These are phyloP conservation scores for Peucedramus taeniatus DNA, from an alignment of 2,113 vertebrate species.

Conservation along the genomic window DNA sequence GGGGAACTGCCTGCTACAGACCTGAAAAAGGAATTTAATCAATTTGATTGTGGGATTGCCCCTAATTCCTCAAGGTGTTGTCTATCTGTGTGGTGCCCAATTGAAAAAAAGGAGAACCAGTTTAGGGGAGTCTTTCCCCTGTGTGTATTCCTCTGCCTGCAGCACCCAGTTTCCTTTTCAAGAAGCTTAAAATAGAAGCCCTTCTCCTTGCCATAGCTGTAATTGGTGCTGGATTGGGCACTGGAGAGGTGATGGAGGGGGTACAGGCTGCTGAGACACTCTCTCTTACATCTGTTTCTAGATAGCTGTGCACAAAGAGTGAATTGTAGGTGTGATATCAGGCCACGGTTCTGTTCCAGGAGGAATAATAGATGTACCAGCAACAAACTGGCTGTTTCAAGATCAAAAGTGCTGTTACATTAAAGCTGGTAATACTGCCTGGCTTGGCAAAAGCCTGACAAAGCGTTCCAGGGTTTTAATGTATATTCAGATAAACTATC, in stretches of 20 bases:
- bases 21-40: background rate
- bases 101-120: background rate
- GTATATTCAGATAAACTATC: background rate
- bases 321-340: background rate
- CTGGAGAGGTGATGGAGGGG: background rate
- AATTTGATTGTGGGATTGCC: background rate
- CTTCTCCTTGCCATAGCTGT: background rate
- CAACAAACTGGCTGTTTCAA: background rate
- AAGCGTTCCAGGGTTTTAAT: background rate
- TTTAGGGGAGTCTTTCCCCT: background rate
- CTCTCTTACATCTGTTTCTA: background rate
- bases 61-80: background rate
- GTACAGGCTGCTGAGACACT: background rate
- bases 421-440: background rate
- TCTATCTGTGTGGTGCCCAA: background rate
- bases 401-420: background rate
- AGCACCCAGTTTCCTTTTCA: background rate
- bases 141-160: background rate
- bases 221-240: background rate
- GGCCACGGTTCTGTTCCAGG: background rate
- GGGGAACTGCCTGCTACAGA: background rate
- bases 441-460: background rate
- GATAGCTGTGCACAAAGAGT: background rate
- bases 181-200: background rate
- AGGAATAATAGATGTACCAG: constrained; percentile 16